Conservation (phyloP, 2,797 vertebrate genomes). For the Cichlasoma orientale region DNA sequence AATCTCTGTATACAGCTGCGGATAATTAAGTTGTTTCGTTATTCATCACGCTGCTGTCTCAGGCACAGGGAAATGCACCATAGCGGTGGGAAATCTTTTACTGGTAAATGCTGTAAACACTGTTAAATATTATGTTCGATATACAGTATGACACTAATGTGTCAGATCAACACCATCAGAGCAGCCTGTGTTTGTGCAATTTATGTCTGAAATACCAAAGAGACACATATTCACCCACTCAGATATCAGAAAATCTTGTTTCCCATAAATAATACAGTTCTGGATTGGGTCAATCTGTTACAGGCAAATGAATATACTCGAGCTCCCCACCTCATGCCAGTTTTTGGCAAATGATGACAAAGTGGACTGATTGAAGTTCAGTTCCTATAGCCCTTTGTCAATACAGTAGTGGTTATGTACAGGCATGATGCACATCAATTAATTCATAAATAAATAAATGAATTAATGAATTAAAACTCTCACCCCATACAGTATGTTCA, state of each 20-base stretch:
- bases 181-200: background rate
- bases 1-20: conserved; percentile 14
- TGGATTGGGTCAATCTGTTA: conserved; percentile 10
- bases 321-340: background rate
- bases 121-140: conserved; percentile 20
- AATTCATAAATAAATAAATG: too few relatives aligned
- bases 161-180: conserved; percentile 10
- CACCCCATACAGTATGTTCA: background rate
- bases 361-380: conserved; percentile 21
- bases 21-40: conserved; percentile 45
- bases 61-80: background rate
- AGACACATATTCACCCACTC: conserved; percentile 3
- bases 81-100: conserved; percentile 5
- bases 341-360: conserved; percentile 6
- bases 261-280: background rate
- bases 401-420: background rate
- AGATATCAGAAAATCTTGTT: conserved; percentile 12
- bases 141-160: conserved; percentile 14
- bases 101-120: conserved; percentile 33
- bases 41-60: conserved; percentile 19
- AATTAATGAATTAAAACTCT: background rate
- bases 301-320: background rate
- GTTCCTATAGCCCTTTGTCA: background rate
- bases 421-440: background rate
- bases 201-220: background rate